These are phyloP conservation scores for Balaeniceps rex DNA, from an alignment of 2,113 vertebrate genomes.

Conservation along the genomic window DNA sequence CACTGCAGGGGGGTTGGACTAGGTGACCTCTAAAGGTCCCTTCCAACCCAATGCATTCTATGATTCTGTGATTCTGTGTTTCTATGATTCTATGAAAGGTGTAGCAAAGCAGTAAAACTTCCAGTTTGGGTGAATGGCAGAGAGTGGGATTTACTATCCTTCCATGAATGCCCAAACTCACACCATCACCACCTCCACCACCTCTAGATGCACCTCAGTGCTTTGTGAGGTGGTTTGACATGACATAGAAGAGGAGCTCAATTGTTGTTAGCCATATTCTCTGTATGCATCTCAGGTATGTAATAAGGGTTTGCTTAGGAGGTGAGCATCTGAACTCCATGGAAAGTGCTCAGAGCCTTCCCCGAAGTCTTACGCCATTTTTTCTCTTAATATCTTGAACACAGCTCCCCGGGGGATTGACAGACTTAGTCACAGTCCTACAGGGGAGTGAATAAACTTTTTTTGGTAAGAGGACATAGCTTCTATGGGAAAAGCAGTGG, in stretches of 20 bases:
- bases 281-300: neutral
- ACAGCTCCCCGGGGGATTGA: neutral
- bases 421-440: neutral
- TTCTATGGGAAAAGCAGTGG: neutral
- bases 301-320: neutral
- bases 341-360: neutral
- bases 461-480: neutral
- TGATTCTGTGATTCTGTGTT: too few species aligned
- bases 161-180: neutral
- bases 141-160: neutral
- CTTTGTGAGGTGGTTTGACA: neutral
- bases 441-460: neutral
- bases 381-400: neutral
- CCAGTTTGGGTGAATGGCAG: neutral
- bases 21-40: too few species aligned
- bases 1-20: too few species aligned
- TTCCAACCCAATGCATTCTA: too few species aligned
- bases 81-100: too few species aligned
- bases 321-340: neutral
- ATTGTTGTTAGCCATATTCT: neutral
- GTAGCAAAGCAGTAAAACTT: neutral
- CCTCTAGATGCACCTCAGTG: neutral
- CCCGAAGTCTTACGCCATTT: neutral
- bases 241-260: neutral
- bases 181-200: neutral